A percentile compares a stretch with the other conserved stretches of the same genome.
These are phyloP conservation scores for Microvelia longipes DNA, from an alignment of 1,140 invertebrate species.

Conservation along the genomic window DNA sequence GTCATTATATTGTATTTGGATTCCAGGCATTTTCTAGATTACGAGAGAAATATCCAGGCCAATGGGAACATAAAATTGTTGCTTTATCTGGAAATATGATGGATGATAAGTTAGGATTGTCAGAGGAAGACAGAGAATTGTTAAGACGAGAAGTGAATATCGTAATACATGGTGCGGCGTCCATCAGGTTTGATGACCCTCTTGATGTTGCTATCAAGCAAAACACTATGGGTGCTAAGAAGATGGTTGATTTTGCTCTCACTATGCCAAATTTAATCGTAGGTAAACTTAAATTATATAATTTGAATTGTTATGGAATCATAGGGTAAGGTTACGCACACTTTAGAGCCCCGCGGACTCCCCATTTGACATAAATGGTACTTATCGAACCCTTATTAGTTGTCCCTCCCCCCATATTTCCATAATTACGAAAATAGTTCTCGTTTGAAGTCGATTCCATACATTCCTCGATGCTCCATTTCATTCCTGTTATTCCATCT, in stretches of 20 bases:
- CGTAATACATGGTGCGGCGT: slow-evolving; percentile 51
- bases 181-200: slow-evolving; percentile 52
- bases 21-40: neutral
- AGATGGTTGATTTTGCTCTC: slow-evolving; percentile 44
- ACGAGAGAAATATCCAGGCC: neutral
- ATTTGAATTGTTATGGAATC: too few species aligned
- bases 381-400: too few species aligned
- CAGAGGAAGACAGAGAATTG: slow-evolving; percentile 28
- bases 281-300: too few species aligned
- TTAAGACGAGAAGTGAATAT: slow-evolving; percentile 44
- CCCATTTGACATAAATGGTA: too few species aligned
- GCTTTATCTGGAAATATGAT: slow-evolving; percentile 34
- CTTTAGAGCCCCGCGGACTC: too few species aligned
- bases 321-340: too few species aligned
- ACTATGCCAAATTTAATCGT: slow-evolving; percentile 46
- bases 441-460: too few species aligned
- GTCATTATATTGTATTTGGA: too few species aligned
- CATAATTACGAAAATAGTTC: too few species aligned
- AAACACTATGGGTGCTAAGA: slow-evolving; percentile 48
- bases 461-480: too few species aligned
- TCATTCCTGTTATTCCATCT: too few species aligned
- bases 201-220: slow-evolving; percentile 44
- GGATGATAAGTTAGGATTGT: slow-evolving; percentile 33
- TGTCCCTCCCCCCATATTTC: too few species aligned
- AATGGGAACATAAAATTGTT: neutral